These are phyloP conservation scores for Peromyscus maniculatus DNA, from an alignment of 2,113 vertebrate genomes.

Conservation along the genomic window DNA sequence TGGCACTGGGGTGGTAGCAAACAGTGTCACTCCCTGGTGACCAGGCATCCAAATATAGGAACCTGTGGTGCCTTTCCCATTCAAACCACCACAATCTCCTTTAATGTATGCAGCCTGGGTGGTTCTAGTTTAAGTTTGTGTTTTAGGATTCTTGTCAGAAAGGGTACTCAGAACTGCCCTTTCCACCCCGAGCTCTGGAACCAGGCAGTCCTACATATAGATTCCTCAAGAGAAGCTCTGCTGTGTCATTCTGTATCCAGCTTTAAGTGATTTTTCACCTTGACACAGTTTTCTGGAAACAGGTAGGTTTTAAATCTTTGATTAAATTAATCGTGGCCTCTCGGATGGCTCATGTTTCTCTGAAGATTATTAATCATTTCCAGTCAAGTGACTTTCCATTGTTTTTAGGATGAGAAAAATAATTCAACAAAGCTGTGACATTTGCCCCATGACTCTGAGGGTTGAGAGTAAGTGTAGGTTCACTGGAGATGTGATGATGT, in stretches of 20 bases:
- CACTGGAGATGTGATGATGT: neutral
- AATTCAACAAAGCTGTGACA: neutral
- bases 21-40: neutral
- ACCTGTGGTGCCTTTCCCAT: accelerated
- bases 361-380: conserved; percentile 10
- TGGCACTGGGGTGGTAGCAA: too few relatives aligned
- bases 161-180: neutral
- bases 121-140: neutral
- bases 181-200: neutral
- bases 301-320: neutral
- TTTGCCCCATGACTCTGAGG: neutral
- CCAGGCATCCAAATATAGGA: too few relatives aligned
- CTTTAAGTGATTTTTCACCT: conserved; percentile 31
- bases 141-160: neutral
- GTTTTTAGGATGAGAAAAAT: neutral
- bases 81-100: neutral
- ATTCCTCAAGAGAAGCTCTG: neutral
- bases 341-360: neutral
- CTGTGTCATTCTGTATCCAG: neutral
- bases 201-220: neutral
- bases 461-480: neutral
- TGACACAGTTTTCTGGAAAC: neutral
- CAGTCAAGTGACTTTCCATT: neutral
- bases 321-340: conserved; percentile 31
- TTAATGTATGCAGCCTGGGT: too few relatives aligned